Evolutionary conservation across 2,797 vertebrate species (phyloP), one percentile per base, ranked within the genome.

Genomic region (Anolis apletophallus): DNA sequence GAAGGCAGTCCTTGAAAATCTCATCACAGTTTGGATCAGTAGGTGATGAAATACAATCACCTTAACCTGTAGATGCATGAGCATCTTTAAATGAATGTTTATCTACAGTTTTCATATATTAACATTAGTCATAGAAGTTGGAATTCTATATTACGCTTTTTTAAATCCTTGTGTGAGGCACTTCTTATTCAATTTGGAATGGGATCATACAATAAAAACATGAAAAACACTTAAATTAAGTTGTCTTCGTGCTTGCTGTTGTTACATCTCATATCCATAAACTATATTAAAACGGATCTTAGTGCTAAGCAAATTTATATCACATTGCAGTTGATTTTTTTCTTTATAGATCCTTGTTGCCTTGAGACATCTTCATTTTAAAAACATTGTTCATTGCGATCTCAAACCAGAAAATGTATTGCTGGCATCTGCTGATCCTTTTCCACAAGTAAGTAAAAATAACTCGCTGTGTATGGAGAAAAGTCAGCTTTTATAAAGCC

Each of bases 331-430:
- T 32, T 90, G 0, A 64, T 92, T 91, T 93, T 23, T 90, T 95
- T 93, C 54, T 92, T 95, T 91, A 76, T 92, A 99, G 98, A 99
- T 99, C 87, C 97, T 99, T 64, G 98, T 98, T 91, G 98, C 98
- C 88, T 94, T 99, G 93, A 97, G 98, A 81, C 98, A 99, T 92
- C 98, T 99, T 88, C 98, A 99, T 97, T 98, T 99, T 95, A 99
- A 99, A 97, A 99, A 99, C 94, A 98, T 99, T 55, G 98, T 99
- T 94, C 98, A 99, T 93, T 99, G 98, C 96, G 98, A 99, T 92
- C 97, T 99, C 85, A 99, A 99, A 94, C 98, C 98, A 36, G 98
- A 99, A 93, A 99, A 99, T 52, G 98, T 99, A 72, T 96, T 99
- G 85, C 89, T 99, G 87, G 98, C 98, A 0, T 99, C 98, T 5